Conservation (phyloP, 92 coral and sea anemone species). For the Muricea muricata region DNA sequence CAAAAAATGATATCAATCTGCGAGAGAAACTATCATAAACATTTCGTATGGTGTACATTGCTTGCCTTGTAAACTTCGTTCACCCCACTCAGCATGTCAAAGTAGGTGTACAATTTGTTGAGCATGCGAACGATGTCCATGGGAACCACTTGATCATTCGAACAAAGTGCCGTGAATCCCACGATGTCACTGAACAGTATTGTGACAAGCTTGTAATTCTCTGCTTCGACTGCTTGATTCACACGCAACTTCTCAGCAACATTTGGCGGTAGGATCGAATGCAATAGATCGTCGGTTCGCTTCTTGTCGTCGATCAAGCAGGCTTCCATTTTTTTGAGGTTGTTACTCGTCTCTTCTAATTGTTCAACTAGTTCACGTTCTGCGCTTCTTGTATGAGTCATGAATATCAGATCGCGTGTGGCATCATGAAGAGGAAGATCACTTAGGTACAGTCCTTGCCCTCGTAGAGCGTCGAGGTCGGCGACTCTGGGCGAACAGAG, state of each 20-base stretch:
- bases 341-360: conserved; percentile 96
- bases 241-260: conserved; percentile 94
- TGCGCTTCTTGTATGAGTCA: conserved; percentile 94
- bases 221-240: conserved; percentile 94
- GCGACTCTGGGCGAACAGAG: conserved; percentile 95
- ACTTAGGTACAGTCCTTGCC: conserved; percentile 77
- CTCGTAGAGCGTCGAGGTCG: conserved; percentile 72
- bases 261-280: conserved; percentile 93
- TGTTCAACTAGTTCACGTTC: conserved; percentile 95
- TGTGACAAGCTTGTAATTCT: conserved; percentile 91
- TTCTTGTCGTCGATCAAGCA: conserved; percentile 93
- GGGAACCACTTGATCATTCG: conserved; percentile 93
- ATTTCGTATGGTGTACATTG: too few species aligned
- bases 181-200: conserved; percentile 97
- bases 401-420: conserved; percentile 95
- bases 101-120: conserved; percentile 92
- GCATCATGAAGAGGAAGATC: conserved; percentile 98
- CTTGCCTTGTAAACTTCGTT: conserved; percentile 96
- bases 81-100: conserved; percentile 96
- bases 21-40: too few species aligned
- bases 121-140: conserved; percentile 98
- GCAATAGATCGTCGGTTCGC: conserved; percentile 88
- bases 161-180: conserved; percentile 96
- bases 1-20: too few species aligned
- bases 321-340: conserved; percentile 84